A percentile compares a stretch with the other conserved stretches of the same genome.
These are phyloP conservation scores for Perca schrenkii DNA, from an alignment of 2,113 vertebrate genomes.

Conservation along the genomic window DNA sequence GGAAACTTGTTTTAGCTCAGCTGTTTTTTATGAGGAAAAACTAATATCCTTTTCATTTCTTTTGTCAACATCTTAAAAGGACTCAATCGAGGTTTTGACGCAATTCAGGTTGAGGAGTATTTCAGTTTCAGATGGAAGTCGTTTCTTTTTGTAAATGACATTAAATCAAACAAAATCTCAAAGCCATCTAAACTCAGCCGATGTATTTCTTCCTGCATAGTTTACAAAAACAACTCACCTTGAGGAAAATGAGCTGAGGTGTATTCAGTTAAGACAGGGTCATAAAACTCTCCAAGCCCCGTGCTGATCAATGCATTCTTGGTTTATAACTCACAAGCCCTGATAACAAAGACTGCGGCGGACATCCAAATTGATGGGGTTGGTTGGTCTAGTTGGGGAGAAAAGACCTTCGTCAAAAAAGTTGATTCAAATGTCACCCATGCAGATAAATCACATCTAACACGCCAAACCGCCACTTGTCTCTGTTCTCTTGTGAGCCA, in stretches of 20 bases:
- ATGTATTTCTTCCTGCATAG: slow-evolving; percentile 17
- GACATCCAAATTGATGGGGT: slow-evolving; percentile 25
- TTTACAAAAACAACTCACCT: slow-evolving; percentile 36
- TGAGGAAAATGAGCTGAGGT: slow-evolving; percentile 38
- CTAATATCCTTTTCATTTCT: slow-evolving; percentile 17
- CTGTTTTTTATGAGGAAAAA: slow-evolving; percentile 7
- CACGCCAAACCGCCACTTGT: slow-evolving; percentile 21
- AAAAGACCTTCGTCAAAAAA: slow-evolving; percentile 43
- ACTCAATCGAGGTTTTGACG: slow-evolving; percentile 24
- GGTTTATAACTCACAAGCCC: slow-evolving; percentile 40
- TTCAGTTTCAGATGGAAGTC: slow-evolving; percentile 26
- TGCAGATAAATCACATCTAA: slow-evolving; percentile 50
- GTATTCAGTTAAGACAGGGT: slow-evolving; percentile 24
- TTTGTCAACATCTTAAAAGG: slow-evolving; percentile 10
- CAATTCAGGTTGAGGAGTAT: slow-evolving; percentile 20
- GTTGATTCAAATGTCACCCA: slow-evolving; percentile 45
- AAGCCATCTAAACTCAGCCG: neutral
- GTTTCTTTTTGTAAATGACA: slow-evolving; percentile 10
- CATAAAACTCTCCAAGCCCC: slow-evolving; percentile 29
- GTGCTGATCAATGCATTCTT: slow-evolving; percentile 31
- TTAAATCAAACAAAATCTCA: slow-evolving; percentile 19
- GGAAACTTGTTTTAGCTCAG: neutral
- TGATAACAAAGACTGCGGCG: slow-evolving; percentile 27
- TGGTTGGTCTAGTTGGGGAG: slow-evolving; percentile 2
- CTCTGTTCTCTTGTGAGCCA: slow-evolving; percentile 37